Evolutionary conservation across 1,140 invertebrate species (phyloP), one percentile per base, ranked within the genome.

Genomic region (Coelopa frigida): DNA sequence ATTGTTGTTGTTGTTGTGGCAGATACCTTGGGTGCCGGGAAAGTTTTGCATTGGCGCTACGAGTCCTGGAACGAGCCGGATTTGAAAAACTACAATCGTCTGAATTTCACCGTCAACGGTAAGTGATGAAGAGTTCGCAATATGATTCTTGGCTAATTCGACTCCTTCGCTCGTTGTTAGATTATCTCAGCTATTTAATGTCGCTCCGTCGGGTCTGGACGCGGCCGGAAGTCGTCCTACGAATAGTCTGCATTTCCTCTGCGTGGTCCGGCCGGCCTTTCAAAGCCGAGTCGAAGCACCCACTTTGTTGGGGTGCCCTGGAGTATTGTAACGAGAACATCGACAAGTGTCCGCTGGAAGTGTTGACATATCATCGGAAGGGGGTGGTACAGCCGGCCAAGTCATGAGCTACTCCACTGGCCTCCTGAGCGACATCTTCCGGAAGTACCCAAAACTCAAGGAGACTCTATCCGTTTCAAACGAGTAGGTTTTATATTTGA

Each of bases 21-120:
- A 74, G 73, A 55, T 33, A 54, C 54, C 26, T 72, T 70, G 50
- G 73, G 73, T 1, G 45, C 54, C 5, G 48, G 58, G 15, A 55
- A 63, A 15, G 42, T 76, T 10, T 46, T 52, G 36, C 65, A 65
- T 41, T 76, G 74, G 74, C 65, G 62, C 41, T 75, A 74, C 56
- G 74, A 76, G 46, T 67, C 71, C 0, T 75, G 73, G 74, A 76
- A 76, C 51, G 74, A 76, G 55, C 74, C 74, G 4, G 74, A 76
- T 57, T 51, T 75, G 14, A 55, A 49, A 32, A 58, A 37, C 14
- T 76, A 75, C 44, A 75, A 76, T 44, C 53, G 56, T 23, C 51
- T 75, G 4, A 74, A 75, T 53, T 70, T 74, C 21, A 69, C 71
- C n/a, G 32, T 64, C n/a, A 6, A 48, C 48, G 57, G 68, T 72